Percentiles rank a stretch among this genome's conserved stretches.
Conservation (phyloP, 2,888 invertebrate genomes). For the Lysandra coridon region DNA sequence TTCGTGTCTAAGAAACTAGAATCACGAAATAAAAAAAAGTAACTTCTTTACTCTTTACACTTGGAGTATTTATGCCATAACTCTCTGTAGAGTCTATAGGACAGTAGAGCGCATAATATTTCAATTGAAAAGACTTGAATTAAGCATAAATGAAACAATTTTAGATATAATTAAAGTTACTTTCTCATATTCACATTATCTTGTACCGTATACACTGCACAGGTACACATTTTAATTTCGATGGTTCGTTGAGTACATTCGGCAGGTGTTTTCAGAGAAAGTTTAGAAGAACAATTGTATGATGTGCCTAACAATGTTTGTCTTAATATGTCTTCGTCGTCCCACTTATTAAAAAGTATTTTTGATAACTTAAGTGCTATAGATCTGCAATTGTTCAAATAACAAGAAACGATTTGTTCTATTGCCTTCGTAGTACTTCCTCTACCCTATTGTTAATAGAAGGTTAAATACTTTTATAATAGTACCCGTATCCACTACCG, state of each 20-base stretch:
- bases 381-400: neutral
- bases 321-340: neutral
- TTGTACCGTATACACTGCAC: neutral
- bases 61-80: neutral
- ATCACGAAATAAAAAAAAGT: neutral
- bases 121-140: neutral
- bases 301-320: neutral
- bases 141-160: neutral
- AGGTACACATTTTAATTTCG: constrained; percentile 64
- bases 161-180: neutral
- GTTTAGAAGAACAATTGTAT: constrained; percentile 66
- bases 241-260: constrained; percentile 73
- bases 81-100: neutral
- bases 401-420: neutral
- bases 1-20: neutral
- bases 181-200: neutral
- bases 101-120: neutral
- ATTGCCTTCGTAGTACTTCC: neutral
- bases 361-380: neutral
- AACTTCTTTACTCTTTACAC: neutral
- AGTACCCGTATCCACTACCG: neutral
- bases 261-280: constrained; percentile 76
- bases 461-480: constrained; percentile 18
- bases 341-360: neutral
- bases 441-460: neutral